phyloP scores from a whole-genome alignment of 2,797 vertebrate species.

The Typhlichthys subterraneus region DNA sequence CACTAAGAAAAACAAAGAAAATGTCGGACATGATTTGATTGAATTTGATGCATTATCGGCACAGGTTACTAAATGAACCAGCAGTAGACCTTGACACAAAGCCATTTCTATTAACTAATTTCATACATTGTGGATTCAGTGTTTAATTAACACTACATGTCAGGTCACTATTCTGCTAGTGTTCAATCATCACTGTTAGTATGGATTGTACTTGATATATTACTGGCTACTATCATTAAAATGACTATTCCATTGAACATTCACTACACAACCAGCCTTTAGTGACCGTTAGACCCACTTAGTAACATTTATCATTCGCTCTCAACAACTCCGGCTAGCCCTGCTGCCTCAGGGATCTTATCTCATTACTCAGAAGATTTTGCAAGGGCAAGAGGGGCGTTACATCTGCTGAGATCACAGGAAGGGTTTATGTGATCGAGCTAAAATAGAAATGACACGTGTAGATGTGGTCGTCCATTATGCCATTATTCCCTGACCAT shows the following conservation, averaged over 20 bases:
- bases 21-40: background rate
- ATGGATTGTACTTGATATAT: no score
- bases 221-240: background rate
- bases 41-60: background rate
- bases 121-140: no score
- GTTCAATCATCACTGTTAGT: no score
- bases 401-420: slow-evolving; percentile 51
- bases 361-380: slow-evolving; percentile 55
- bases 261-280: slow-evolving; percentile 16
- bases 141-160: no score
- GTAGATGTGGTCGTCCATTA: slow-evolving; percentile 33
- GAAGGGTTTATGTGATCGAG: slow-evolving; percentile 44
- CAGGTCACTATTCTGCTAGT: background rate
- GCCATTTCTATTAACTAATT: no score
- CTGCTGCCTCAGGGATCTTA: slow-evolving; percentile 39
- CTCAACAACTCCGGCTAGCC: slow-evolving; percentile 18
- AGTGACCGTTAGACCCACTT: slow-evolving; percentile 3
- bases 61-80: no score
- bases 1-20: slow-evolving; percentile 3
- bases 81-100: no score
- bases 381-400: slow-evolving; percentile 40
- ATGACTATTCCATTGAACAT: background rate
- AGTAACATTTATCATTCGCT: slow-evolving; percentile 25
- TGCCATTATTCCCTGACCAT: slow-evolving; percentile 24
- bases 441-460: slow-evolving; percentile 57